Base-by-base conservation (phyloP, 2,113 vertebrate genomes). In the Alligator sinensis region DNA sequence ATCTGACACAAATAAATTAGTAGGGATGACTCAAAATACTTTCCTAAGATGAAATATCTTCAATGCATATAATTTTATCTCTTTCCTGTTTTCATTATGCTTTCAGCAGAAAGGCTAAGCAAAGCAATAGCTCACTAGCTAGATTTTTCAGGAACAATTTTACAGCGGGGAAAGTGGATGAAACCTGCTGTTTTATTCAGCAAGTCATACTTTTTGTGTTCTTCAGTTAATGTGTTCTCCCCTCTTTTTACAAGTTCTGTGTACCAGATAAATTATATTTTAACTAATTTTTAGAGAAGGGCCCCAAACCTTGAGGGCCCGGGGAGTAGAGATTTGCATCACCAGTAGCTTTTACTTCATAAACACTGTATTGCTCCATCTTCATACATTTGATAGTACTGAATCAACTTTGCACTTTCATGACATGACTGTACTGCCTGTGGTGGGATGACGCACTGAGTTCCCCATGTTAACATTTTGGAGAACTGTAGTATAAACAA, bases 1-100 rank as follows among this genome's bases (percentile, higher is more conserved):
- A 89, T 94, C 84, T 93, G 87, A 94, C 82, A 82, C 11, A 59
- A 78, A 68, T 87, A 83, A 87, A 66, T 95, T 93, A 92, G 86
- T 78, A 90, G 3, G 55, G 19, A 75, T 95, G 92, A 97, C 90
- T 96, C 83, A 91, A 93, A 94, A 91, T 63, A 68, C 86, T 97
- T 96, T 93, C 95, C 66, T 96, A 80, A 90, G 25, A 6, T 86
- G 92, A 96, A 77, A 5, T 86, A 77, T 95, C 95, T 97, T 96
- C 80, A 93, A 61, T 88, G 75, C 84, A 1, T 92, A 58, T 94
- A 62, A 47, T 95, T 95, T 94, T 66, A 96, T 68, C 82, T 90
- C 84, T 96, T 96, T 88, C 77, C 87, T 92, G 75, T 96, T 97
- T 95, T 95, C 62, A 91, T 93, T 97, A 87, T 93, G 66, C 60